A percentile compares a stretch with the other conserved stretches of the same genome.
phyloP scores from a whole-genome alignment of 2,888 invertebrate genomes.

The Phymatocera aterrima region DNA sequence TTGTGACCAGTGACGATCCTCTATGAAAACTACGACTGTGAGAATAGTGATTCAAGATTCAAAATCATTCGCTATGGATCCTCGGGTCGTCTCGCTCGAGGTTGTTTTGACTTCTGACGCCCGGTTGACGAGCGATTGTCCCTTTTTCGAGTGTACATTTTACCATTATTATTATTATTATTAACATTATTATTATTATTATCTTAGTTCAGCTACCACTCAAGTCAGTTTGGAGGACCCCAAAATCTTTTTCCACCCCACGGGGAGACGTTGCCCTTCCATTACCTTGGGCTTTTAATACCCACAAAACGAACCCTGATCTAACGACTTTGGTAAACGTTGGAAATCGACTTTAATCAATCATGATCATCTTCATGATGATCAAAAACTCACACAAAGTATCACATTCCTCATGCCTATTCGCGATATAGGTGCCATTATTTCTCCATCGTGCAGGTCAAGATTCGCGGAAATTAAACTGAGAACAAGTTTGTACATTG shows the following conservation, averaged over 20 bases:
- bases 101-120: slow-evolving; percentile 75
- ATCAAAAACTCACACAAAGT: background rate
- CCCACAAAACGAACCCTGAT: background rate
- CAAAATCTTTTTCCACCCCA: background rate
- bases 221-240: background rate
- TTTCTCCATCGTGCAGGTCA: background rate
- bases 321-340: background rate
- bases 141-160: slow-evolving; percentile 43
- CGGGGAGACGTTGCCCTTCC: background rate
- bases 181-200: too few relatives aligned
- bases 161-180: slow-evolving; percentile 28
- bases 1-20: background rate
- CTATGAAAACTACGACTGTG: slow-evolving; percentile 39
- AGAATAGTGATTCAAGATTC: slow-evolving; percentile 47
- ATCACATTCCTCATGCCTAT: background rate
- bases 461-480: slow-evolving; percentile 4
- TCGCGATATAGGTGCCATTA: background rate
- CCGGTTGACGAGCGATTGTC: slow-evolving; percentile 71
- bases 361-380: slow-evolving; percentile 12
- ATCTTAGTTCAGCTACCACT: too few relatives aligned
- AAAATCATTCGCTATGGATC: slow-evolving; percentile 70
- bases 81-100: slow-evolving; percentile 59
- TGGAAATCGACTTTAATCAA: slow-evolving; percentile 16
- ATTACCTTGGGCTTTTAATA: background rate
- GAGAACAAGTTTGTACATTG: background rate